phyloP scores from a whole-genome alignment of 37 sponge, comb jelly and placozoan species.

The Petrosia ficiformis region DNA sequence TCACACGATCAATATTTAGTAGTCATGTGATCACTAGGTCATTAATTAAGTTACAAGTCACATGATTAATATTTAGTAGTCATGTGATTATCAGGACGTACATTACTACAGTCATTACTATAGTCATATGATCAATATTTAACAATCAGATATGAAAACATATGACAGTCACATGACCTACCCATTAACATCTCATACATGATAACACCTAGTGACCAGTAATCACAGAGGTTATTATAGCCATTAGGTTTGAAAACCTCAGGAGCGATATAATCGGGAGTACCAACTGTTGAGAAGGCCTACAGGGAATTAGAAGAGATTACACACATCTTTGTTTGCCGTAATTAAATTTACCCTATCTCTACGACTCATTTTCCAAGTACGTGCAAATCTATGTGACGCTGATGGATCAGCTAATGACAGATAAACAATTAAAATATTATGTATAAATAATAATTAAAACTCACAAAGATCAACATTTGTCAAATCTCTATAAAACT shows the following conservation, averaged over 20 bases:
- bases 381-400: constrained; percentile 70
- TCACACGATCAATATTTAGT: too few species aligned
- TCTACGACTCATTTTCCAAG: constrained; percentile 90
- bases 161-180: constrained; percentile 31
- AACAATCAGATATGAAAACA: neutral
- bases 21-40: too few species aligned
- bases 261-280: constrained; percentile 99
- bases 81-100: too few species aligned
- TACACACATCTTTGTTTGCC: neutral
- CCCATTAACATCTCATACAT: constrained; percentile 99
- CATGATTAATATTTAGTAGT: too few species aligned
- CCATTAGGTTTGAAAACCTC: constrained; percentile 93
- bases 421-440: neutral
- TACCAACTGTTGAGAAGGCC: constrained; percentile 96
- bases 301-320: constrained; percentile 5
- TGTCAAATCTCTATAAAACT: constrained; percentile 92
- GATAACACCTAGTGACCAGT: constrained; percentile 97
- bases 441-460: neutral
- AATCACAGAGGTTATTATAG: constrained; percentile 86
- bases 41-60: too few species aligned
- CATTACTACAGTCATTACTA: too few species aligned
- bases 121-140: too few species aligned
- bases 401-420: constrained; percentile 57
- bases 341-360: constrained; percentile 49
- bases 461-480: constrained; percentile 61